Conservation (phyloP, 2,888 invertebrate genomes). For the Acronicta leporina region DNA sequence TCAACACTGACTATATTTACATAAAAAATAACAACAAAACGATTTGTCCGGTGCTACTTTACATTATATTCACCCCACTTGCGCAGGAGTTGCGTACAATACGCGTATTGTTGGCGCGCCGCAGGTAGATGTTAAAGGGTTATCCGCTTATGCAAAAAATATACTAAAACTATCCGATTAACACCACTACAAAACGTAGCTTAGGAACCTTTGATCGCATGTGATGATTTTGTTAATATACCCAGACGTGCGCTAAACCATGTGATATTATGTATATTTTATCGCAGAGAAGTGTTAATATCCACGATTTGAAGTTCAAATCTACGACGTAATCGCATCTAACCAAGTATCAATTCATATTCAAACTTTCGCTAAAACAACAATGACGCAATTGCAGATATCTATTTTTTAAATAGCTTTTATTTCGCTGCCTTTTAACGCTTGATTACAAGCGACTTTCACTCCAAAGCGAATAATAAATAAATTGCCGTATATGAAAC, state of each 20-base stretch:
- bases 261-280: neutral
- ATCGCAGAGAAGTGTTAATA: constrained; percentile 2
- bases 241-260: constrained; percentile 37
- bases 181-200: constrained; percentile 79
- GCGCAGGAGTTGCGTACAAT: constrained; percentile 75
- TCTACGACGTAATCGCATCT: constrained; percentile 48
- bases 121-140: constrained; percentile 86
- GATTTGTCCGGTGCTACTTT: constrained; percentile 55
- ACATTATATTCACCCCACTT: constrained; percentile 70
- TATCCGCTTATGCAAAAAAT: constrained; percentile 89
- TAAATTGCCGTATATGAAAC: constrained; percentile 60
- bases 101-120: constrained; percentile 69
- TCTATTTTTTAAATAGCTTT: constrained; percentile 37
- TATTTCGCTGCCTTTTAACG: constrained; percentile 55
- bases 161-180: constrained; percentile 83
- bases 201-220: constrained; percentile 69
- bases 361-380: constrained; percentile 59
- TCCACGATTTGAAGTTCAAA: constrained; percentile 22
- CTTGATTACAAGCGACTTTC: constrained; percentile 58
- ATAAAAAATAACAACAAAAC: constrained; percentile 59
- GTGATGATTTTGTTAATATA: constrained; percentile 72
- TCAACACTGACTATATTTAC: constrained; percentile 44
- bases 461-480: constrained; percentile 60
- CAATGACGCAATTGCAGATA: constrained; percentile 59
- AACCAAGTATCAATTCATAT: constrained; percentile 36